These are phyloP conservation scores for Campoletis sonorensis DNA, from an alignment of 1,140 invertebrate species.

Conservation along the genomic window DNA sequence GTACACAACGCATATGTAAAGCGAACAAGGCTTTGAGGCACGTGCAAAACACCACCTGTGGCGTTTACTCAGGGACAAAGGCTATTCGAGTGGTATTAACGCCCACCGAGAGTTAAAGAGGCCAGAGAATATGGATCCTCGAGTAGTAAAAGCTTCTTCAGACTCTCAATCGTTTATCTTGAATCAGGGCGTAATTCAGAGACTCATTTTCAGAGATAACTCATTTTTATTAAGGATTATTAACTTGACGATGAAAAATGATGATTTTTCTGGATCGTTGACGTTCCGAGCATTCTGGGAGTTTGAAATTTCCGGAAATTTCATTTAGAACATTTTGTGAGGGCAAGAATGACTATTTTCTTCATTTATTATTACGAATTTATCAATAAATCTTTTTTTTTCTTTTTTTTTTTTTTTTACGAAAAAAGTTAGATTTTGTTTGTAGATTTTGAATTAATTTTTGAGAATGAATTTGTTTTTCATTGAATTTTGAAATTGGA, in stretches of 20 bases:
- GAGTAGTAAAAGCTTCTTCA: not conserved
- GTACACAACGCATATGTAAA: not conserved
- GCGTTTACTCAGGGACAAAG: constrained; percentile 36
- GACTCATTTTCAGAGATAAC: not conserved
- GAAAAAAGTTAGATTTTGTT: no score
- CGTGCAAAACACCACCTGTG: constrained; percentile 53
- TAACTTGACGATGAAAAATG: not conserved
- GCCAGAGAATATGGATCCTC: not conserved
- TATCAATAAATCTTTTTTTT: no score
- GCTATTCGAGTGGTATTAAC: constrained; percentile 24
- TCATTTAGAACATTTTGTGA: no score
- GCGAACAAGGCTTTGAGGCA: constrained; percentile 19
- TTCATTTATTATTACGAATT: no score
- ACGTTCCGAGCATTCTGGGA: not conserved
- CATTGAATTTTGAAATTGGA: no score
- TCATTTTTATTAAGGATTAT: not conserved
- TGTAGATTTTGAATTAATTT: no score
- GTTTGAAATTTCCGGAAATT: no score
- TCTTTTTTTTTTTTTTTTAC: no score
- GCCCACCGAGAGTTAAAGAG: not conserved
- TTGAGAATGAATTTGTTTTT: no score
- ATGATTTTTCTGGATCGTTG: not conserved
- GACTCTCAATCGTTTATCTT: not conserved
- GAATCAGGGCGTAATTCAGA: not conserved
- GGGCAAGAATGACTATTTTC: no score